phyloP scores from a whole-genome alignment of 2,113 vertebrate species.

The Paracyprichromis sp. region DNA sequence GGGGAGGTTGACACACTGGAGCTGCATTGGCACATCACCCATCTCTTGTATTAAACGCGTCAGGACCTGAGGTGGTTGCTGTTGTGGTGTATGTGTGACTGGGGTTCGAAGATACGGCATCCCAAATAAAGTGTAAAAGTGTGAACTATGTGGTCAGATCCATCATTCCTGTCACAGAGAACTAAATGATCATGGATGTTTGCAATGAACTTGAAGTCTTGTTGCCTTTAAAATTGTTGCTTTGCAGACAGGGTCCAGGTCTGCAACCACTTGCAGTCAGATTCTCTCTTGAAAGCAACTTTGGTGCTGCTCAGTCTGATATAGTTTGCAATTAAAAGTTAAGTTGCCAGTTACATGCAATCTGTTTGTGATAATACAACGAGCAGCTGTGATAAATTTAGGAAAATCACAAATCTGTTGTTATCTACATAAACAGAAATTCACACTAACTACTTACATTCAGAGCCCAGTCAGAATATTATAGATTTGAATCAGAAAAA shows the following conservation, averaged over 20 bases:
- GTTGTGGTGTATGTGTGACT: background rate
- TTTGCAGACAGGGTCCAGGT: background rate
- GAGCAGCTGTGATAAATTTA: background rate
- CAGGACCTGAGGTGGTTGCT: background rate
- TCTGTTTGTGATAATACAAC: background rate
- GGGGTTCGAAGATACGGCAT: rapidly evolving
- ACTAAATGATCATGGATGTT: background rate
- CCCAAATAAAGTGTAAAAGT: rapidly evolving
- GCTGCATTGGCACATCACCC: background rate
- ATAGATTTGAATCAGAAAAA: background rate
- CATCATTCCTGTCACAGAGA: background rate
- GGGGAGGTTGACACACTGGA: background rate
- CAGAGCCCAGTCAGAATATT: rapidly evolving
- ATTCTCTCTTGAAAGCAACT: background rate
- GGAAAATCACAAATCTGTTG: background rate
- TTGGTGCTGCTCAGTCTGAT: background rate
- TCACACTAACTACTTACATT: background rate
- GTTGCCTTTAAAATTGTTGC: background rate
- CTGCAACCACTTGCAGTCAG: background rate
- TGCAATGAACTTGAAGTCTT: background rate
- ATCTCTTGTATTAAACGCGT: rapidly evolving
- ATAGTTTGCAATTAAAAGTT: background rate
- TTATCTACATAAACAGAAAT: background rate
- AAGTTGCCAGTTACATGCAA: background rate
- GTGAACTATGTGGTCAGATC: background rate